Base-by-base conservation (phyloP, 2,797 vertebrate species). In the Cryptoprocta ferox region DNA sequence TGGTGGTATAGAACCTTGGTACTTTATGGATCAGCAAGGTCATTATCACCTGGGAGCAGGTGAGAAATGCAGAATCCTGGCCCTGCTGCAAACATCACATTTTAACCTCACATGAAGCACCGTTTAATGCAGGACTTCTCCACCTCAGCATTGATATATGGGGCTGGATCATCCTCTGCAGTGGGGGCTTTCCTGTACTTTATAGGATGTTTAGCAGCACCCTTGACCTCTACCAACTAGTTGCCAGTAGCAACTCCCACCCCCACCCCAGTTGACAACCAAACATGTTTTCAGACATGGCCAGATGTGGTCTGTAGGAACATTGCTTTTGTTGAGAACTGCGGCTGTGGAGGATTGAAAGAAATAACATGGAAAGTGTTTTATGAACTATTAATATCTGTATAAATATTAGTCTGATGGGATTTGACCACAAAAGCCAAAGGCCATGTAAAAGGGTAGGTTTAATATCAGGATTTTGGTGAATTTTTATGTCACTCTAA, bases 401-500 rank as follows among this genome's bases (percentile, higher is more conserved):
- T 80, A 45, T 56, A 73, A 88, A 78, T 92, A 78, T 73, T 75
- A 45, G 73, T 59, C 82, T 68, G 65, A 12, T 50, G 35, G 35
- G 39, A 53, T 84, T 92, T 93, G 16, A 71, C 56, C 19, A 80
- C 30, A 88, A 80, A 84, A 95, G 73, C 78, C 26, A 66, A 94
- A 93, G 45, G 37, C 32, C 8, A 2, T 82, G 24, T 79, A n/a
- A 83, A 59, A 86, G 81, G 53, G 48, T 73, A 65, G 37, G 7
- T 39, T 95, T 93, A 28, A 30, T 75, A 14, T 59, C 50, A 91
- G 82, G 32, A 42, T 94, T 93, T 53, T 42, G 56, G 84, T 94
- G 66, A 78, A 71, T 80, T 96, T 95, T 92, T 78, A 71, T 95
- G 89, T 97, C 84, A 95, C 92, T 19, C 66, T 91, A 68, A 91